These are phyloP conservation scores for Amblyteles armatorius DNA, from an alignment of 2,888 invertebrate genomes.

Conservation along the genomic window DNA sequence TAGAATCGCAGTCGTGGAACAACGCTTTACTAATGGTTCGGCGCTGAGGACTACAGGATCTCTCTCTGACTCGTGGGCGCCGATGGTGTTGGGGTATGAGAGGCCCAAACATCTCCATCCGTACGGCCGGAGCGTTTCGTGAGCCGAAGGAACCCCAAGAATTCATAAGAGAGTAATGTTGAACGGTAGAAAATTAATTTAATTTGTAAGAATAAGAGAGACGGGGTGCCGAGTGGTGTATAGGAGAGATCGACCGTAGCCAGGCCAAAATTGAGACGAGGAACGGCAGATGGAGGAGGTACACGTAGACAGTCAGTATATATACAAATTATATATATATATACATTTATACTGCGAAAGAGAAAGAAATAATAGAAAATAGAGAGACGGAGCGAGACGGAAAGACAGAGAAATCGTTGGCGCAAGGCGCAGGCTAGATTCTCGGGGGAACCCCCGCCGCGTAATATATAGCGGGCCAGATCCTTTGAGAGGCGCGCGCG, in stretches of 20 bases:
- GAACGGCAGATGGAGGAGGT: slow-evolving; percentile 51
- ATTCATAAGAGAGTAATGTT: slow-evolving; percentile 82
- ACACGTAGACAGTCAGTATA: slow-evolving; percentile 37
- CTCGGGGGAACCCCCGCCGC: slow-evolving; percentile 79
- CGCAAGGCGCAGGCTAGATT: slow-evolving; percentile 63
- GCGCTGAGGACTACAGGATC: slow-evolving; percentile 26
- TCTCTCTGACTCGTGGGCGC: slow-evolving; percentile 23
- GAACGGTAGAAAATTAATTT: slow-evolving; percentile 81
- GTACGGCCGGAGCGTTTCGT: background rate
- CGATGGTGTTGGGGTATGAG: slow-evolving; percentile 37
- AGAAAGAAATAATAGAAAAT: slow-evolving; percentile 58
- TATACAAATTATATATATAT: background rate
- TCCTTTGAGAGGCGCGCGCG: slow-evolving; percentile 80
- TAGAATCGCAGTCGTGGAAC: slow-evolving; percentile 43
- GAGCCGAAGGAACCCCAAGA: slow-evolving; percentile 74
- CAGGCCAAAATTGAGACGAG: slow-evolving; percentile 49
- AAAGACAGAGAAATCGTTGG: slow-evolving; percentile 59
- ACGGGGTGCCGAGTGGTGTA: slow-evolving; percentile 64
- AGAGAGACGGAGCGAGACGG: slow-evolving; percentile 53
- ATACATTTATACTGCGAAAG: slow-evolving; percentile 11
- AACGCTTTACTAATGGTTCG: slow-evolving; percentile 64
- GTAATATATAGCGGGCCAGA: slow-evolving; percentile 84
- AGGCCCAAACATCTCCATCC: slow-evolving; percentile 65
- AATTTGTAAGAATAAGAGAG: slow-evolving; percentile 80
- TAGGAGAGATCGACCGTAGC: slow-evolving; percentile 27